A percentile compares a stretch with the other conserved stretches of the same genome.
phyloP scores from a whole-genome alignment of 2,797 vertebrate genomes.

The Sebastes ruberrimus region DNA sequence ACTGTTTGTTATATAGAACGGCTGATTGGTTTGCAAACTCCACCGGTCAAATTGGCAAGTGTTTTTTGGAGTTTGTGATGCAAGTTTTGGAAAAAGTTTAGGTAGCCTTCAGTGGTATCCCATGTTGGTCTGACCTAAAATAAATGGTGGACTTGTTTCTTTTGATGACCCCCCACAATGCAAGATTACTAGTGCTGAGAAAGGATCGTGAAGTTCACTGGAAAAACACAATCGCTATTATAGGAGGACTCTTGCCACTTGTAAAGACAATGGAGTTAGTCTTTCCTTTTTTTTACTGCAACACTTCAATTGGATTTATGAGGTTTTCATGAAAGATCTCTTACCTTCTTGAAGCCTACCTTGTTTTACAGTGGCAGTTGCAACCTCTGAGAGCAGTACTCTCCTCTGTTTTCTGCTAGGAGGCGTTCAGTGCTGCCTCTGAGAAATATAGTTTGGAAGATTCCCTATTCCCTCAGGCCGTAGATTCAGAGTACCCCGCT shows the following conservation, averaged over 20 bases:
- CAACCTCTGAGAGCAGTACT: constrained; percentile 24
- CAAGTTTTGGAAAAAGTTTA: not conserved
- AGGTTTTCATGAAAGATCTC: constrained; percentile 24
- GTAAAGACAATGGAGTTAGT: constrained; percentile 5
- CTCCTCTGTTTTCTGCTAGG: constrained; percentile 2
- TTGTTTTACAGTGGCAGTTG: constrained; percentile 43
- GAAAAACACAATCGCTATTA: constrained; percentile 4
- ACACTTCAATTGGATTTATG: constrained; percentile 37
- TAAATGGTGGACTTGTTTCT: not conserved
- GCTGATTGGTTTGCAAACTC: not conserved
- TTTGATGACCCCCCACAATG: not conserved
- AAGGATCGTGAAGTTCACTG: not conserved
- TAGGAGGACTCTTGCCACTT: constrained; percentile 7
- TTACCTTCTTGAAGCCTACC: constrained; percentile 7
- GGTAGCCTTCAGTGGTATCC: not conserved
- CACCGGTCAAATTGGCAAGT: not conserved
- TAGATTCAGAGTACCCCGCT: not conserved
- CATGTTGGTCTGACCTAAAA: not conserved
- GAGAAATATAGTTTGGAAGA: constrained; percentile 41
- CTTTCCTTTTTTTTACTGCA: constrained; percentile 22
- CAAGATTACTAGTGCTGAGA: not conserved
- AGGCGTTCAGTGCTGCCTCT: constrained; percentile 28
- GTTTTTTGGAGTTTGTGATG: not conserved
- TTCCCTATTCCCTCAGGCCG: not conserved
- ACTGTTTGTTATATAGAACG: not conserved